Base-by-base conservation (phyloP, 1,140 invertebrate genomes). In the Pentalonia nigronervosa region DNA sequence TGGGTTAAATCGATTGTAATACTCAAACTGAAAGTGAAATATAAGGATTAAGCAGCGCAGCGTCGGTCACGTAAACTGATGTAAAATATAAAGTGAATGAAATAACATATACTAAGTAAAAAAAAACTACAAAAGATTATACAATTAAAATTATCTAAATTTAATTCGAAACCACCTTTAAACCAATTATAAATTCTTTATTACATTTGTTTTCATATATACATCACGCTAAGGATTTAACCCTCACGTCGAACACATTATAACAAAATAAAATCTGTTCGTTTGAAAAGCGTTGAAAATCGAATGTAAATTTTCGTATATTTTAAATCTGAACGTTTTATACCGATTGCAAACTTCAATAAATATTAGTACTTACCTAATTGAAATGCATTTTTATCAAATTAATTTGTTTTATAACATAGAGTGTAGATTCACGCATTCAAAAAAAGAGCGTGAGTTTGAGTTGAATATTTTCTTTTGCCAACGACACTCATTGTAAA, bases 11-110 rank as follows among this genome's bases (percentile, higher is more conserved):
- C 30, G n/a, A 50, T 76, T 9, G 47, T 88, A 34, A 88, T 88
- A 88, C 34, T 34, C 48, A n/a, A 88, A 88, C n/a, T 50, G 30
- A 88, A 50, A 88, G 47, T 88, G 47, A 48, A 88, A 88, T 47
- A 47, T 30, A 30, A 86, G 41, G 36, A 45, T 21, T 47, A 86
- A 41, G 45, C 30, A 25, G 14, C 1, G 36, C 23, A 7, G 11
- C 50, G 21, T 53, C 21, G 23, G 21, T 4, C 21, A 84, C 8
- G 23, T 36, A 45, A 83, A 83, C 41, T 45, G 30, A 87, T n/a
- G 45, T n/a, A 17, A 87, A 34, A 87, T n/a, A 47, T n/a, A 47
- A 9, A 83, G 76, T 83, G 34, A 88, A 88, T 88, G n/a, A 88
- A 88, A 88, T 48, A 34, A 50, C 50, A 50, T 34, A 41, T 50